Conservation (phyloP, 2,797 vertebrate species). For the Balearica regulorum region DNA sequence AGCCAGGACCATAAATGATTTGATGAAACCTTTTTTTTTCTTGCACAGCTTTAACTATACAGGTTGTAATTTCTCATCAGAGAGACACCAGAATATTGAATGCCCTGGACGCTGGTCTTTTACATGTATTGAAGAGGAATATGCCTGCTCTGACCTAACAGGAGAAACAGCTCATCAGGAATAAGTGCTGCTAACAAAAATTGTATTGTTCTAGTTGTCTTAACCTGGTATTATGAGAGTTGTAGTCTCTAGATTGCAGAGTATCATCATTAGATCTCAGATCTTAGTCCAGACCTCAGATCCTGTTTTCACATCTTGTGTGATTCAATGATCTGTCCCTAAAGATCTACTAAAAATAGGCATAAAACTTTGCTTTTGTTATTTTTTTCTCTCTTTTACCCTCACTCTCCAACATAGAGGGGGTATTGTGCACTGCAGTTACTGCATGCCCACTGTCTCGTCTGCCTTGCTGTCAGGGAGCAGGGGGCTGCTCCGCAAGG, state of each 20-base stretch:
- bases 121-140: background rate
- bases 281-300: background rate
- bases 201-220: background rate
- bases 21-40: background rate
- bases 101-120: background rate
- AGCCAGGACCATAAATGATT: background rate
- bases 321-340: background rate
- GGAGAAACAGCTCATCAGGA: background rate
- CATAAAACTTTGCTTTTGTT: background rate
- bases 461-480: background rate
- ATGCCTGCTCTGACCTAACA: background rate
- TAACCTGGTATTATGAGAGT: background rate
- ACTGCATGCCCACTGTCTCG: rapidly evolving
- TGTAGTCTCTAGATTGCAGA: background rate
- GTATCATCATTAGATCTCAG: no score
- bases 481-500: rapidly evolving
- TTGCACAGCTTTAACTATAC: background rate
- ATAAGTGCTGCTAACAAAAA: background rate
- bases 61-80: background rate
- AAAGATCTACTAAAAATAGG: background rate
- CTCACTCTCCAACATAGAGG: rapidly evolving
- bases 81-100: background rate
- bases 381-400: background rate
- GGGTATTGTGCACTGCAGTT: rapidly evolving
- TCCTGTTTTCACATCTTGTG: no score